Evolutionary conservation across 2,888 invertebrate species (phyloP).

Genomic region (Mamestra brassicae): DNA sequence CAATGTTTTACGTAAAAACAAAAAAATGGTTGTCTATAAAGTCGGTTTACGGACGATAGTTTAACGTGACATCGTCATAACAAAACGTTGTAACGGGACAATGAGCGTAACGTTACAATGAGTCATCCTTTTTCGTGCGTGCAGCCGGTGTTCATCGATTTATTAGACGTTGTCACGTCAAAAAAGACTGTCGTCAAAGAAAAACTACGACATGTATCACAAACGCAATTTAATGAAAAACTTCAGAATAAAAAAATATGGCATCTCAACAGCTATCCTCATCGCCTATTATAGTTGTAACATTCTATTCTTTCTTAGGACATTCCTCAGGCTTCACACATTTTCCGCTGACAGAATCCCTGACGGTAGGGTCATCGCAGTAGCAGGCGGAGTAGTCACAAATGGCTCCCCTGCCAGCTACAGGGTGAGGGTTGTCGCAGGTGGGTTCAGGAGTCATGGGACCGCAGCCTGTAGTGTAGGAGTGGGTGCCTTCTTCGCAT

Average conservation of each 20-base stretch:
- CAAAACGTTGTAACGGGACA: no score
- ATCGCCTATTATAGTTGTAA: not conserved
- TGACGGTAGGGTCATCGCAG: constrained; percentile 77
- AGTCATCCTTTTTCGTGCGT: no score
- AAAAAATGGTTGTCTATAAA: no score
- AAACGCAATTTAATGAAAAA: not conserved
- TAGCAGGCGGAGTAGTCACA: constrained; percentile 72
- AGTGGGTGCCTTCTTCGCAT: constrained; percentile 74
- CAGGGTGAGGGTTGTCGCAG: constrained; percentile 76
- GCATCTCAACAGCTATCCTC: not conserved
- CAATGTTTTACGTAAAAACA: no score
- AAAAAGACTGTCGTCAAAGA: no score
- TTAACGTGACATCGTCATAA: no score
- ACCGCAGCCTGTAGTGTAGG: constrained; percentile 74
- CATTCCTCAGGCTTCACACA: constrained; percentile 77
- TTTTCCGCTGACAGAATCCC: constrained; percentile 69
- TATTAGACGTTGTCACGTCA: no score
- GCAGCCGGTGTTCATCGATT: no score
- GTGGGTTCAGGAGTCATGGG: constrained; percentile 73
- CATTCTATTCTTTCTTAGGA: constrained; percentile 51
- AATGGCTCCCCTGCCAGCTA: not conserved
- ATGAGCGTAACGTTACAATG: no score
- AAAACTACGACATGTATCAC: not conserved
- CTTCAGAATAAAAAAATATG: not conserved
- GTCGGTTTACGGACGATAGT: no score